Percentiles rank a stretch among this genome's conserved stretches.
phyloP scores from a whole-genome alignment of 1,140 invertebrate species.

The Aphelinus atriplicis region DNA sequence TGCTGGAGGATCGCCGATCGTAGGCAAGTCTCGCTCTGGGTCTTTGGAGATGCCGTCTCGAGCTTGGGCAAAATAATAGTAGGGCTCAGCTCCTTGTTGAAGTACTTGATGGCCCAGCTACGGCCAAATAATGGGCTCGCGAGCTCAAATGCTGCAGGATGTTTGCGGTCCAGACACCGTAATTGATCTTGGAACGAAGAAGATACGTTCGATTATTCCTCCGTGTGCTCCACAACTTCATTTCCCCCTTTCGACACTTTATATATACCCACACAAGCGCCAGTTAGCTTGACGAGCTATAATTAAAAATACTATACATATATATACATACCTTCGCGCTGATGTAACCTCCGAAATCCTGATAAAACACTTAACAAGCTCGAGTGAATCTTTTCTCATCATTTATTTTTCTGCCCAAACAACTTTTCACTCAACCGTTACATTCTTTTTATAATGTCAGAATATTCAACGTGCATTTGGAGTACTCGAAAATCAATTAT shows the following conservation, averaged over 20 bases:
- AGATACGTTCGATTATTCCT: slow-evolving; percentile 5
- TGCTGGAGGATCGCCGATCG: neutral
- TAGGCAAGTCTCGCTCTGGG: neutral
- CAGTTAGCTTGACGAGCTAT: too few relatives aligned
- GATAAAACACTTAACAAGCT: too few relatives aligned
- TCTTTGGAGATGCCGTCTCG: neutral
- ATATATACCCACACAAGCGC: neutral
- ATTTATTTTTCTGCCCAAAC: too few relatives aligned
- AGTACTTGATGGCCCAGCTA: slow-evolving; percentile 19
- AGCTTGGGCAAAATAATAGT: slow-evolving; percentile 24
- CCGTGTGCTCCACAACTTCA: neutral
- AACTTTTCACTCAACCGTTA: too few relatives aligned
- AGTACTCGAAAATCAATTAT: too few relatives aligned
- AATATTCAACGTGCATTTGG: too few relatives aligned
- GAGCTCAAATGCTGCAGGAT: slow-evolving; percentile 26
- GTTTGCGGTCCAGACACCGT: slow-evolving; percentile 42
- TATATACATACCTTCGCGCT: too few relatives aligned
- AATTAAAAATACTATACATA: too few relatives aligned
- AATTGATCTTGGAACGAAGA: slow-evolving; percentile 40
- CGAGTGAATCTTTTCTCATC: too few relatives aligned
- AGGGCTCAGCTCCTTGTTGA: slow-evolving; percentile 13
- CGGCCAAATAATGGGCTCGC: slow-evolving; percentile 28
- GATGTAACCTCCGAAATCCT: too few relatives aligned
- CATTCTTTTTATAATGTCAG: too few relatives aligned
- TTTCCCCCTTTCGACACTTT: neutral